Percentiles rank a stretch among this genome's conserved stretches.
These are phyloP conservation scores for Eurystomus glaucurus DNA, from an alignment of 2,797 vertebrate species.

Conservation along the genomic window DNA sequence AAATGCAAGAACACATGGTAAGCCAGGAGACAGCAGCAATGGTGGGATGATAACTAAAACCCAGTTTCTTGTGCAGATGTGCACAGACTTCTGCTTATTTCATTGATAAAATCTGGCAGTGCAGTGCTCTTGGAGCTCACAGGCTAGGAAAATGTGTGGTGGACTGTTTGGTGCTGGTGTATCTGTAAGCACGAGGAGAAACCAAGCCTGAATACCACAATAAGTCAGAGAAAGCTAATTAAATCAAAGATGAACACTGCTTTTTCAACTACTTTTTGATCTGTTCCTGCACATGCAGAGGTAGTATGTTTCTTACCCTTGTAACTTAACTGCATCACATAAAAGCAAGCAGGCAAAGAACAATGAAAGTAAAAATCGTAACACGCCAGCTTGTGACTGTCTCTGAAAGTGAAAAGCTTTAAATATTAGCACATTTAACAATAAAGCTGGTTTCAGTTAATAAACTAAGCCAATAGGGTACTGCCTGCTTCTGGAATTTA, in stretches of 20 bases:
- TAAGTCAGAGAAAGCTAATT: not conserved
- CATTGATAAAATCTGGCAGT: not conserved
- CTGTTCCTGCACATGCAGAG: not conserved
- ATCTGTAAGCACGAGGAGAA: not conserved
- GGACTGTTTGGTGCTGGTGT: not conserved
- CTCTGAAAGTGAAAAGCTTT: not conserved
- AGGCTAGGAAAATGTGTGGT: not conserved
- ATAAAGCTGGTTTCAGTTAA: not conserved
- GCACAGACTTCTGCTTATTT: not conserved
- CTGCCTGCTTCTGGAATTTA: not conserved
- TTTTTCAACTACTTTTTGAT: not conserved
- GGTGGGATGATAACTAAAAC: not conserved
- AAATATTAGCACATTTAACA: not conserved
- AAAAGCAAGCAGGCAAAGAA: not conserved
- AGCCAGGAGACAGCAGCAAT: not conserved
- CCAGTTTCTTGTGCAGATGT: not conserved
- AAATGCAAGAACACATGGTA: not conserved
- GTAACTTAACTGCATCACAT: not conserved
- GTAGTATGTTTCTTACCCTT: not conserved
- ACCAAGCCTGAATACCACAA: not conserved
- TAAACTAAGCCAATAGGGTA: not conserved
- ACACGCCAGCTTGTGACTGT: not conserved
- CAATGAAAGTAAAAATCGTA: not conserved
- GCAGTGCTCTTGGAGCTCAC: not conserved
- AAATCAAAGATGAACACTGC: not conserved